Conservation (phyloP, 2,888 invertebrate genomes). For the Dasypolia templi region DNA sequence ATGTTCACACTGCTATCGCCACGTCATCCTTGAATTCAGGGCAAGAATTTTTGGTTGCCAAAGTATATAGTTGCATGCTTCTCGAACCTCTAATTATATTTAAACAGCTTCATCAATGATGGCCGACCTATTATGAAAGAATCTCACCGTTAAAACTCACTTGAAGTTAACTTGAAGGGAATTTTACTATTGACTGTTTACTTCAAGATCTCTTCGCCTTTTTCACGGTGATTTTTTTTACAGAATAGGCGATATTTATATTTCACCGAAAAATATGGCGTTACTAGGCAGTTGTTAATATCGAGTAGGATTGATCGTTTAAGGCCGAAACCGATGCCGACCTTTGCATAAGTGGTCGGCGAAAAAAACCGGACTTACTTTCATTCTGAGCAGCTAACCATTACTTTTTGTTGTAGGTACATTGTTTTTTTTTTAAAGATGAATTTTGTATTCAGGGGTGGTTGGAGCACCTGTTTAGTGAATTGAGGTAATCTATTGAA, state of each 20-base stretch:
- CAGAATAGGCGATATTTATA: conserved; percentile 5
- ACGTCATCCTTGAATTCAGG: too few species aligned
- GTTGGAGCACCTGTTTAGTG: conserved; percentile 19
- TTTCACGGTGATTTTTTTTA: too few species aligned
- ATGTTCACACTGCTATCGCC: too few species aligned
- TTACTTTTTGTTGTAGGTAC: conserved; percentile 30
- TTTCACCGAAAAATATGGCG: conserved; percentile 42
- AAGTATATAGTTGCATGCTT: too few species aligned
- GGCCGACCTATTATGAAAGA: too few species aligned
- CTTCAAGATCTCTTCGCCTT: too few species aligned
- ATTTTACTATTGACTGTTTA: too few species aligned
- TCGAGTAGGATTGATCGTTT: conserved; percentile 51
- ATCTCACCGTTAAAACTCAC: too few species aligned
- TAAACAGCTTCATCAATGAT: too few species aligned
- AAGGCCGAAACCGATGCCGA: conserved; percentile 37
- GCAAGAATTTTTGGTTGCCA: too few species aligned
- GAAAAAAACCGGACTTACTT: conserved; percentile 52
- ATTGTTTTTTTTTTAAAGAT: conserved; percentile 21
- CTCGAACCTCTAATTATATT: too few species aligned
- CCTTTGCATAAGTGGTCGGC: conserved; percentile 45
- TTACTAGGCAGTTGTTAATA: conserved; percentile 34
- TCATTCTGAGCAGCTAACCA: conserved; percentile 43
- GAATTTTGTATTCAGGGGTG: background rate
- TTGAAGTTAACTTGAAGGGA: too few species aligned
- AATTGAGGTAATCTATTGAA: conserved; percentile 3